A percentile compares a stretch with the other conserved stretches of the same genome.
Conservation (phyloP, 2,888 invertebrate species). For the Drosophila sordidula region DNA sequence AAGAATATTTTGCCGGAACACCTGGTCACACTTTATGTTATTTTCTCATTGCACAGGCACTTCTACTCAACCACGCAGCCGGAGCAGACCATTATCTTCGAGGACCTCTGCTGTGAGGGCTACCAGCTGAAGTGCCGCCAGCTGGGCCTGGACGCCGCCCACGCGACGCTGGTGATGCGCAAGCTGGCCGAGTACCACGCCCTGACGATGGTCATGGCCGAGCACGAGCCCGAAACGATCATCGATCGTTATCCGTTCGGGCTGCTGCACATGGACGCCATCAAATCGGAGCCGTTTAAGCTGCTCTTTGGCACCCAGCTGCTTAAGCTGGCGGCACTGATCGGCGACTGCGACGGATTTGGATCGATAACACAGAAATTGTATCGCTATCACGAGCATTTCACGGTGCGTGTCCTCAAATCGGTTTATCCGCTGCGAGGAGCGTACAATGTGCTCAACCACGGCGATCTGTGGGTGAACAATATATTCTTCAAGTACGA, state of each 20-base stretch:
- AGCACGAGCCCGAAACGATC: conserved; percentile 75
- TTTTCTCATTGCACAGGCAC: conserved; percentile 60
- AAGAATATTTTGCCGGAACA: no score
- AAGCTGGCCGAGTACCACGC: conserved; percentile 87
- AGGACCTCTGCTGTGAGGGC: conserved; percentile 85
- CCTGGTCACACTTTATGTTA: no score
- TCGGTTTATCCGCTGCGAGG: conserved; percentile 79
- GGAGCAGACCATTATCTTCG: conserved; percentile 82
- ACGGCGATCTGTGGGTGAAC: conserved; percentile 86
- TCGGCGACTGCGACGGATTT: conserved; percentile 68
- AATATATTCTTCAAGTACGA: conserved; percentile 86
- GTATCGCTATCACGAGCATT: conserved; percentile 77
- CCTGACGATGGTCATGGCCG: conserved; percentile 86
- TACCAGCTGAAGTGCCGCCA: conserved; percentile 86
- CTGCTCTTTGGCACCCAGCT: conserved; percentile 82
- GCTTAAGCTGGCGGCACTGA: conserved; percentile 74
- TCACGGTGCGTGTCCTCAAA: conserved; percentile 75
- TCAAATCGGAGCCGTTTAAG: conserved; percentile 78
- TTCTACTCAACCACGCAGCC: conserved; percentile 80
- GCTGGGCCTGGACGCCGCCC: conserved; percentile 86
- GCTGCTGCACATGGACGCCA: conserved; percentile 79
- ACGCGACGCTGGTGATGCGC: conserved; percentile 85
- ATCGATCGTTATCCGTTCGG: conserved; percentile 78
- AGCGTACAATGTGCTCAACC: conserved; percentile 85
- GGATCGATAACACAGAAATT: conserved; percentile 72